Evolutionary conservation across 2,888 invertebrate genomes (phyloP).

Genomic region (Bombylius discolor): DNA sequence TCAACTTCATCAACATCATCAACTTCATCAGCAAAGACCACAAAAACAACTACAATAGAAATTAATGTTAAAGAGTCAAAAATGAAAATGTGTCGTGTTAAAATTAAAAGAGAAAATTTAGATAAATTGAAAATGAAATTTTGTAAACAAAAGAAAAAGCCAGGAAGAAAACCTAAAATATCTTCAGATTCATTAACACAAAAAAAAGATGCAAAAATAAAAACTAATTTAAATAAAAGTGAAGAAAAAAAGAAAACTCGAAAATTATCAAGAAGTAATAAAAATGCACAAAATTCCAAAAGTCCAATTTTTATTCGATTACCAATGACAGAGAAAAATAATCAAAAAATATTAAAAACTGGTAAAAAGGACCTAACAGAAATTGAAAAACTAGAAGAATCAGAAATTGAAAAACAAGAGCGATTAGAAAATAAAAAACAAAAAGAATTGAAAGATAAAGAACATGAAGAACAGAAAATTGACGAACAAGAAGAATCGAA

Average conservation of each 20-base stretch:
- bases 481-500: too few species aligned
- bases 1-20: too few species aligned
- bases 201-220: too few species aligned
- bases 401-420: not conserved
- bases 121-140: not conserved
- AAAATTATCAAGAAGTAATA: too few species aligned
- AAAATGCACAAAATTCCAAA: not conserved
- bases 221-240: not conserved
- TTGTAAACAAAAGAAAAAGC: too few species aligned
- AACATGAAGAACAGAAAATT: too few species aligned
- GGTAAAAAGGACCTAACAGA: not conserved
- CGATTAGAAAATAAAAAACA: not conserved
- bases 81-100: not conserved
- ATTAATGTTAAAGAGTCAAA: too few species aligned
- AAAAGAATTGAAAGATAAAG: not conserved
- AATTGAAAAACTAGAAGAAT: not conserved
- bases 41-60: too few species aligned
- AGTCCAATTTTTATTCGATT: not conserved
- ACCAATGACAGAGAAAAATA: not conserved
- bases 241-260: not conserved
- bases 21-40: too few species aligned
- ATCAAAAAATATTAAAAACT: not conserved
- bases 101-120: not conserved
- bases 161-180: too few species aligned
- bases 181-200: too few species aligned